Base-by-base conservation (phyloP, 2,113 vertebrate genomes). In the Dromas ardeola region DNA sequence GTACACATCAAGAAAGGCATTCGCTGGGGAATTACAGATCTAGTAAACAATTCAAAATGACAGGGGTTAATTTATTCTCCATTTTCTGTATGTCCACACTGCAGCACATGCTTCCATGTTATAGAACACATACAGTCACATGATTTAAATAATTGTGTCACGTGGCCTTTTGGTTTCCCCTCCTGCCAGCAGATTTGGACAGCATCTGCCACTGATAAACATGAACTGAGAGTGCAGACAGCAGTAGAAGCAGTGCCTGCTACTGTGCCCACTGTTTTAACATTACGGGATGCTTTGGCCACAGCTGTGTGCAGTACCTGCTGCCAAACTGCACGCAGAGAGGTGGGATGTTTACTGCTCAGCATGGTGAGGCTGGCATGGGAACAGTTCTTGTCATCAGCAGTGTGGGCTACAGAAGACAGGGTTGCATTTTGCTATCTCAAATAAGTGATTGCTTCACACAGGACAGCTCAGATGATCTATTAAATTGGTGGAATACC, bases 81-180 rank as follows among this genome's bases (percentile, higher is more conserved):
- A 11, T 53, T 81, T 83, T 58, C 47, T 80, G 3, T 47, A 43
- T 18, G 21, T 21, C 30, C 55, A 56, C 43, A 43, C 15, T 50
- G 32, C 67, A 91, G 59, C 9, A 16, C 34, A 8, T 38, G 10
- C 13, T 91, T 73, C 38, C 15, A 42, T n/a, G 27, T 53, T 1
- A 0, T 8, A 11, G 7, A 20, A 66, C 42, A 71, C 25, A 11
- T 13, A 36, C 9, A 70, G 53, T 16, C 29, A 40, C 26, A 7
- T 32, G 18, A 52, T 65, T 65, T 72, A 83, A 91, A 49, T 12
- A 21, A 8, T 9, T 36, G 59, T 45, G 7, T 38, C 25, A 26
- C 1, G 0, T 2, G 2, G 7, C 19, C 29, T 26, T 61, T 13
- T 1, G 59, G 29, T 17, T 55, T 71, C 36, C 32, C 34, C 13